Evolutionary conservation across 2,888 invertebrate species (phyloP).

Genomic region (Acrobasis repandana): DNA sequence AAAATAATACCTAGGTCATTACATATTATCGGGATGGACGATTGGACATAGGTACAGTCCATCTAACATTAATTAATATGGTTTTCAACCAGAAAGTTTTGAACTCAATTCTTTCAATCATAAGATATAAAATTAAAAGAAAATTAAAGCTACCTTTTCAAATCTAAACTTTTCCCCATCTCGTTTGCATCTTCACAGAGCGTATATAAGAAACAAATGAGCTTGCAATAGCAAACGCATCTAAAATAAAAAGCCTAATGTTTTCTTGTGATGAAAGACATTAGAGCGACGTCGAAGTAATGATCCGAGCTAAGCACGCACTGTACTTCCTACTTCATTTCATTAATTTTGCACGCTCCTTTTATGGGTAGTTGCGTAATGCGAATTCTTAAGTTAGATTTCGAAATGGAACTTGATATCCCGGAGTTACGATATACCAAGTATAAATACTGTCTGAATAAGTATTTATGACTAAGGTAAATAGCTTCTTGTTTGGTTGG

Average conservation of each 20-base stretch:
- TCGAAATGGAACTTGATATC: not conserved
- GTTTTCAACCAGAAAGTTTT: too few relatives aligned
- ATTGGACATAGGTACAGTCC: too few relatives aligned
- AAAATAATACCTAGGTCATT: too few relatives aligned
- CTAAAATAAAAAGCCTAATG: slow-evolving; percentile 9
- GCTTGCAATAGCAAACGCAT: slow-evolving; percentile 2
- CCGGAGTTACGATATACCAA: not conserved
- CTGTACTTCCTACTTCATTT: slow-evolving; percentile 15
- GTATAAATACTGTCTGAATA: not conserved
- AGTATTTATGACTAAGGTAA: too few relatives aligned
- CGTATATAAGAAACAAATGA: slow-evolving; percentile 14
- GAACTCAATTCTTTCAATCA: not conserved
- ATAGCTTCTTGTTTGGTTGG: too few relatives aligned
- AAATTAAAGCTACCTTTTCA: not conserved
- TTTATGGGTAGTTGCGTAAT: slow-evolving; percentile 14
- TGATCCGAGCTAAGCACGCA: not conserved
- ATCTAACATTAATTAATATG: too few relatives aligned
- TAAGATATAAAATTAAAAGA: not conserved
- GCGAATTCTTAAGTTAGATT: not conserved
- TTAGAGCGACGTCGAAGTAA: slow-evolving; percentile 11
- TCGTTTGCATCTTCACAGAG: slow-evolving; percentile 6
- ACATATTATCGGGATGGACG: too few relatives aligned
- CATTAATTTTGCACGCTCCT: slow-evolving; percentile 21
- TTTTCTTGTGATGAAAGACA: slow-evolving; percentile 12
- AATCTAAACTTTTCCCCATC: not conserved